phyloP scores from a whole-genome alignment of 1,140 invertebrate species.

The Periplaneta americana region DNA sequence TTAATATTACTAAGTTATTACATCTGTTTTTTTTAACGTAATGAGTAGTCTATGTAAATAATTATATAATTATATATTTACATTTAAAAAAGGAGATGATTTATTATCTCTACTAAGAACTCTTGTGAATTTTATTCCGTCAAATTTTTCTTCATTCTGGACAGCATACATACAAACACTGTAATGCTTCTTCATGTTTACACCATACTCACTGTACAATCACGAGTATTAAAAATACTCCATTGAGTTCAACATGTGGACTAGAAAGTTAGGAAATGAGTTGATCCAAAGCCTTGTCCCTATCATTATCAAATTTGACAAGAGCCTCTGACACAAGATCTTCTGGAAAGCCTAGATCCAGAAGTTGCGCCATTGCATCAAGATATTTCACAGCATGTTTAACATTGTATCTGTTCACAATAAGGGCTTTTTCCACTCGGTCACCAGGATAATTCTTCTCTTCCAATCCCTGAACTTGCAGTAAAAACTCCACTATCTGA shows the following conservation, averaged over 20 bases:
- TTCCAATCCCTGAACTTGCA: constrained; percentile 58
- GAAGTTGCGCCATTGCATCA: constrained; percentile 56
- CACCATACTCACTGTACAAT: not conserved
- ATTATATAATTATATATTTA: not conserved
- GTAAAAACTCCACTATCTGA: constrained; percentile 43
- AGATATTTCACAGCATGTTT: constrained; percentile 46
- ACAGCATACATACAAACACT: not conserved
- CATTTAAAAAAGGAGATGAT: not conserved
- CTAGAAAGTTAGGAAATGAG: constrained; percentile 58
- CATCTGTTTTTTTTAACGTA: not conserved
- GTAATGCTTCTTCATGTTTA: not conserved
- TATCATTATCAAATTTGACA: constrained; percentile 69
- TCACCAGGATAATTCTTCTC: constrained; percentile 50
- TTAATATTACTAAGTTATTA: too few relatives aligned
- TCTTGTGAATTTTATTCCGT: not conserved
- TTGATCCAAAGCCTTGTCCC: constrained; percentile 80
- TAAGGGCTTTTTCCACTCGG: constrained; percentile 47
- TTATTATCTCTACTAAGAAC: not conserved
- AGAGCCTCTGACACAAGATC: constrained; percentile 67
- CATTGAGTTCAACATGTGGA: not conserved
- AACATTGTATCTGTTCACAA: constrained; percentile 41
- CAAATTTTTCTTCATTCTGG: not conserved
- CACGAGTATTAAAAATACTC: not conserved
- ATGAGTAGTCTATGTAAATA: not conserved
- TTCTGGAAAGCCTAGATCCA: constrained; percentile 78